Evolutionary conservation across 1,140 invertebrate species (phyloP).

Genomic region (Marisa cornuarietis): DNA sequence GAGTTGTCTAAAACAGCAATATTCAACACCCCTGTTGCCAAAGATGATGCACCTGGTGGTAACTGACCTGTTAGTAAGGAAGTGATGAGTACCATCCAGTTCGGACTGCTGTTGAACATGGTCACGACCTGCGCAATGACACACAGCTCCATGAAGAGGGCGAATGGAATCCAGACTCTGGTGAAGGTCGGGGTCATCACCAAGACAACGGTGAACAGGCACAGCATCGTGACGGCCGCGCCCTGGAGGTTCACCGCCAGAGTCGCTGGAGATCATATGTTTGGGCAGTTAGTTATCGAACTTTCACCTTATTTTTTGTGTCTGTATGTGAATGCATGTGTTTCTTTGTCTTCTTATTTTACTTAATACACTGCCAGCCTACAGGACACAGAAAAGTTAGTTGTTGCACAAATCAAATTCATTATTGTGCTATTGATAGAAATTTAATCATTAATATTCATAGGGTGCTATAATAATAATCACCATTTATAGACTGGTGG

Average conservation of each 20-base stretch:
- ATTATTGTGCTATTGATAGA: too few relatives aligned
- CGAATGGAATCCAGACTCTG: constrained; percentile 43
- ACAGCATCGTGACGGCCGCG: constrained; percentile 38
- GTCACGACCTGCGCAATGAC: constrained; percentile 34
- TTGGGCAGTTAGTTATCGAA: too few relatives aligned
- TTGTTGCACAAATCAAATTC: too few relatives aligned
- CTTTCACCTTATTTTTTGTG: too few relatives aligned
- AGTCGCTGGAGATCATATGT: constrained; percentile 16
- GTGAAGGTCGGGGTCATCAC: constrained; percentile 40
- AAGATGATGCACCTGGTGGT: neutral
- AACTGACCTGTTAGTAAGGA: constrained; percentile 39
- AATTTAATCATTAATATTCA: too few relatives aligned
- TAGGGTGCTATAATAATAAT: too few relatives aligned
- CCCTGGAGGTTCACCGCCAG: constrained; percentile 8
- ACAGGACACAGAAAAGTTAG: too few relatives aligned
- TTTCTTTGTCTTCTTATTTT: too few relatives aligned
- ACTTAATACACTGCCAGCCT: too few relatives aligned
- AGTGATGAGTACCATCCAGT: constrained; percentile 44
- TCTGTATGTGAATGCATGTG: too few relatives aligned
- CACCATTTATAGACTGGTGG: too few relatives aligned
- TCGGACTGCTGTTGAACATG: constrained; percentile 29
- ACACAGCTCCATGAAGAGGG: constrained; percentile 40
- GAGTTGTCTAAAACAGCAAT: neutral
- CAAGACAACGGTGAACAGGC: constrained; percentile 39
- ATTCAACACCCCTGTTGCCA: neutral